A percentile compares a stretch with the other conserved stretches of the same genome.
phyloP scores from a whole-genome alignment of 1,140 invertebrate species.

The Popillia japonica region DNA sequence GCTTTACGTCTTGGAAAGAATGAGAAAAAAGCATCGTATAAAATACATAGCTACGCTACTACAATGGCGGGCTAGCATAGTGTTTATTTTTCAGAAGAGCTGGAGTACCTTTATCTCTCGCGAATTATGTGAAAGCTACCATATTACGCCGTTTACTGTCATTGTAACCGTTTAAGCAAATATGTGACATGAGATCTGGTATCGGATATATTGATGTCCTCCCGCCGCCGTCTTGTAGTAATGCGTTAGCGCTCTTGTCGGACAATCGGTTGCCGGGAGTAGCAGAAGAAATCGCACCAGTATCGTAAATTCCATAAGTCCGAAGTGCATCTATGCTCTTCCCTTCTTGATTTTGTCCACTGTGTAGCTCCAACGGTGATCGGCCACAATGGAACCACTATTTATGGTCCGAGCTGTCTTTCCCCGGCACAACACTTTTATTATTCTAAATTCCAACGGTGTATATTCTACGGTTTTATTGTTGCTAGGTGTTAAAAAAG shows the following conservation, averaged over 20 bases:
- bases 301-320: conserved; percentile 45
- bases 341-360: conserved; percentile 18
- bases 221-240: conserved; percentile 48
- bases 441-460: conserved; percentile 30
- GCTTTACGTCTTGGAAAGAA: not conserved
- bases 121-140: conserved; percentile 50
- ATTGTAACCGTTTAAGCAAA: conserved; percentile 49
- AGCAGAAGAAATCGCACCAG: conserved; percentile 43
- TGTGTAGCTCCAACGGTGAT: conserved; percentile 1
- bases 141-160: conserved; percentile 51
- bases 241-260: conserved; percentile 51
- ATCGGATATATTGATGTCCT: conserved; percentile 53
- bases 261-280: conserved; percentile 50
- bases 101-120: conserved; percentile 28
- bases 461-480: conserved; percentile 34
- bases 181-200: conserved; percentile 52
- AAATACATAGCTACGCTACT: not conserved
- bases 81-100: conserved; percentile 12
- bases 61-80: not conserved
- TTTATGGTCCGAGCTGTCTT: conserved; percentile 19
- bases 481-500: conserved; percentile 34
- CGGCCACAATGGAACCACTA: conserved; percentile 24
- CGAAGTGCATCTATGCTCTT: not conserved
- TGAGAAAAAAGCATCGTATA: not conserved
- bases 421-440: conserved; percentile 22